phyloP scores from a whole-genome alignment of 2,888 invertebrate genomes.

The Mylabris sibirica region DNA sequence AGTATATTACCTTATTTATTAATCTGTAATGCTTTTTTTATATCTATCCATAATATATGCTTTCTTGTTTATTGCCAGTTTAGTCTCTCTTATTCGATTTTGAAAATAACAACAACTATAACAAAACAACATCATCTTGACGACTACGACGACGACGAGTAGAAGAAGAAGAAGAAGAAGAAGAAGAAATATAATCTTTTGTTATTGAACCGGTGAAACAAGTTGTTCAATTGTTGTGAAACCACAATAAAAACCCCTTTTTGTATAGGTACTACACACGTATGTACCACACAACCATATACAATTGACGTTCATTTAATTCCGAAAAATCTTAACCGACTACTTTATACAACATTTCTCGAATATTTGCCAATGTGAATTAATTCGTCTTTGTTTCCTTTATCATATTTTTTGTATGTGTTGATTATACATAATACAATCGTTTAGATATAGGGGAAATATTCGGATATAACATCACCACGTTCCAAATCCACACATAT shows the following conservation, averaged over 20 bases:
- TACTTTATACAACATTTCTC: not conserved
- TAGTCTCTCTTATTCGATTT: not conserved
- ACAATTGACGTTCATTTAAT: not conserved
- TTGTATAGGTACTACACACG: not conserved
- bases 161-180: conserved; percentile 11
- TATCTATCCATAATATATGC: not conserved
- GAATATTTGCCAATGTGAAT: not conserved
- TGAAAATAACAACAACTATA: conserved; percentile 5
- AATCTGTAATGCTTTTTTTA: not conserved
- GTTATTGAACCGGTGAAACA: conserved; percentile 34
- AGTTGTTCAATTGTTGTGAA: conserved; percentile 33
- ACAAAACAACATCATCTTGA: conserved; percentile 8
- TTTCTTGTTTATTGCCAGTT: not conserved
- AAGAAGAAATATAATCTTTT: conserved; percentile 14
- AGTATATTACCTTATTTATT: not conserved
- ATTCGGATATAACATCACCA: too few species aligned
- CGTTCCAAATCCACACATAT: too few species aligned
- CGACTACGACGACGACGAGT: too few species aligned
- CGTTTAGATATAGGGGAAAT: too few species aligned
- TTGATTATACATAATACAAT: too few species aligned
- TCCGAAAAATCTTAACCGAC: not conserved
- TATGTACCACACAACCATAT: not conserved
- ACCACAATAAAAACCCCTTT: conserved; percentile 8
- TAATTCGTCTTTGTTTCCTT: not conserved
- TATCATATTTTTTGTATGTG: too few species aligned